phyloP scores from a whole-genome alignment of 2,888 invertebrate genomes.

The Watsonalla cultraria region DNA sequence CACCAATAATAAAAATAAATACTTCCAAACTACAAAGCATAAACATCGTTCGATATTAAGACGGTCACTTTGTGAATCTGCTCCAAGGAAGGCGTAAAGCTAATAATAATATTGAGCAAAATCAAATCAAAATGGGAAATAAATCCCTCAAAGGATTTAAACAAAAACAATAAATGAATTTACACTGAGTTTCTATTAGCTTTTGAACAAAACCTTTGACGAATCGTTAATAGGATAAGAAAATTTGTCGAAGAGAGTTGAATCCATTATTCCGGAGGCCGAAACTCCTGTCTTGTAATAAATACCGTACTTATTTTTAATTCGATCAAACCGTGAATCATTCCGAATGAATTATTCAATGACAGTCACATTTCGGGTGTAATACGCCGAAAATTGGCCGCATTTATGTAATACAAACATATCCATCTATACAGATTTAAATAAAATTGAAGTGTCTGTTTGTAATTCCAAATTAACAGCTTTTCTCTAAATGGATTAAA shows the following conservation, averaged over 20 bases:
- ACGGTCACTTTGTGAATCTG: no score
- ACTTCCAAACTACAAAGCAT: no score
- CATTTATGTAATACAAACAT: background rate
- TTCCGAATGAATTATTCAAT: conserved; percentile 36
- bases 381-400: conserved; percentile 18
- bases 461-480: no score
- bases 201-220: background rate
- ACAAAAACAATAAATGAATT: conserved; percentile 1
- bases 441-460: no score
- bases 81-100: no score
- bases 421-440: background rate
- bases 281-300: conserved; percentile 11
- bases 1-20: no score
- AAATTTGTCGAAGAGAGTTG: conserved; percentile 17
- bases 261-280: conserved; percentile 23
- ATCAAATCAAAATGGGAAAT: background rate
- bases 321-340: conserved; percentile 27
- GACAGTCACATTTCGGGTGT: conserved; percentile 17
- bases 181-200: conserved; percentile 4
- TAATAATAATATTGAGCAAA: background rate
- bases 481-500: no score
- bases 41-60: no score
- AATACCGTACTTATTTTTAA: conserved; percentile 24
- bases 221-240: conserved; percentile 18
- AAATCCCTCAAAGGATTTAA: background rate